phyloP scores from a whole-genome alignment of 2,797 vertebrate species.

The Anableps anableps region DNA sequence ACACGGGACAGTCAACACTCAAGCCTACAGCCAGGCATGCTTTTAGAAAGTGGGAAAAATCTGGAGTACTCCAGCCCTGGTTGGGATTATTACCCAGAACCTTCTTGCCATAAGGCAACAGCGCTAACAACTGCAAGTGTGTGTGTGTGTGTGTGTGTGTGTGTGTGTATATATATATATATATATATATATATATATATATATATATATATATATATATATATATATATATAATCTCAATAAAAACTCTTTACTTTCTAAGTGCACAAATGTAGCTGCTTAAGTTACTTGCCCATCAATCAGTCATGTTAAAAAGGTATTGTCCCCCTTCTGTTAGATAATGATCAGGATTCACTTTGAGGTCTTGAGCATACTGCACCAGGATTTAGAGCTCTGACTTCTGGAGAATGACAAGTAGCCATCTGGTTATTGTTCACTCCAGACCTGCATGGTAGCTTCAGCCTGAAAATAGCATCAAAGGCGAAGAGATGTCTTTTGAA shows the following conservation, averaged over 20 bases:
- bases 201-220: too few species aligned
- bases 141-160: too few species aligned
- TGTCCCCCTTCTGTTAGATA: conserved; percentile 24
- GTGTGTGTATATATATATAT: too few species aligned
- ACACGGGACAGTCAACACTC: neutral
- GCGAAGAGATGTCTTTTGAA: conserved; percentile 62
- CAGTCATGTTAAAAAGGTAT: conserved; percentile 6
- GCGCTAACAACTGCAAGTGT: neutral
- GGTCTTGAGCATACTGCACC: conserved; percentile 29
- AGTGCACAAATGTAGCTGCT: neutral
- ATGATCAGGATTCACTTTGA: conserved; percentile 44
- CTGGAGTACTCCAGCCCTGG: neutral
- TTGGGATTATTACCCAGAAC: neutral
- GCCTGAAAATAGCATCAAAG: conserved; percentile 77
- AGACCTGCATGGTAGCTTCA: conserved; percentile 56
- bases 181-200: too few species aligned
- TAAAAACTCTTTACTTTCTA: neutral
- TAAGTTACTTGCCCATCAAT: neutral
- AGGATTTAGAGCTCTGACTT: conserved; percentile 45
- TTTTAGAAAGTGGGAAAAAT: neutral
- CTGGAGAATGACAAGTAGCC: conserved; percentile 70
- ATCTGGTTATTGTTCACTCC: conserved; percentile 68
- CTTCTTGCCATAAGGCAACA: neutral
- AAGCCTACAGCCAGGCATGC: neutral
- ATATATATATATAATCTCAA: neutral